Percentiles rank a stretch among this genome's conserved stretches.
Conservation (phyloP, 2,888 invertebrate genomes). For the Xylophagus ater region DNA sequence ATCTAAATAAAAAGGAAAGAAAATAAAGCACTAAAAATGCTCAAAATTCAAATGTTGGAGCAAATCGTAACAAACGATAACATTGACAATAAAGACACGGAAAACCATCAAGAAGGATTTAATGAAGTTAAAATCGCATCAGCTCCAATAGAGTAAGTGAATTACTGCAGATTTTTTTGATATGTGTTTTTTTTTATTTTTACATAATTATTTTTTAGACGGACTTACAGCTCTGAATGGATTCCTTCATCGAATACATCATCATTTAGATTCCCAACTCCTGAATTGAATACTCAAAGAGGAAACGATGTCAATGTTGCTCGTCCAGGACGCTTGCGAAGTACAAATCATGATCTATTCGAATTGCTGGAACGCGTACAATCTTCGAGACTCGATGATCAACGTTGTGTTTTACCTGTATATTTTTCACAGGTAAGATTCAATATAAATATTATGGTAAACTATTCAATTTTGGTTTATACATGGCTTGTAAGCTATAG, state of each 20-base stretch:
- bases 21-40: too few species aligned
- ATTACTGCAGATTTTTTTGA: too few species aligned
- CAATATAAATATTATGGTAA: too few species aligned
- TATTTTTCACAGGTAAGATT: constrained; percentile 74
- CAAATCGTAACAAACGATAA: constrained; percentile 57
- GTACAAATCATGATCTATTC: constrained; percentile 65
- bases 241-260: constrained; percentile 29
- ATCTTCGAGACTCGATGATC: constrained; percentile 90
- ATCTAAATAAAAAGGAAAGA: too few species aligned
- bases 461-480: too few species aligned
- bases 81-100: constrained; percentile 18
- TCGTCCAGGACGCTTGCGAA: constrained; percentile 42
- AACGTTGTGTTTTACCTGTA: constrained; percentile 88
- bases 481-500: too few species aligned
- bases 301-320: constrained; percentile 21
- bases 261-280: too few species aligned
- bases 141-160: constrained; percentile 16
- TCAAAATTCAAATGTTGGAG: constrained; percentile 68
- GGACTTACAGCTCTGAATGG: constrained; percentile 49
- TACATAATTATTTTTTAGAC: too few species aligned
- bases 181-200: too few species aligned
- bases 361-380: constrained; percentile 90
- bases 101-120: constrained; percentile 13
- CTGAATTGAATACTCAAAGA: too few species aligned
- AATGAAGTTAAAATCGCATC: background rate